These are phyloP conservation scores for Apis mellifera DNA, from an alignment of 1,140 invertebrate species.

Conservation along the genomic window DNA sequence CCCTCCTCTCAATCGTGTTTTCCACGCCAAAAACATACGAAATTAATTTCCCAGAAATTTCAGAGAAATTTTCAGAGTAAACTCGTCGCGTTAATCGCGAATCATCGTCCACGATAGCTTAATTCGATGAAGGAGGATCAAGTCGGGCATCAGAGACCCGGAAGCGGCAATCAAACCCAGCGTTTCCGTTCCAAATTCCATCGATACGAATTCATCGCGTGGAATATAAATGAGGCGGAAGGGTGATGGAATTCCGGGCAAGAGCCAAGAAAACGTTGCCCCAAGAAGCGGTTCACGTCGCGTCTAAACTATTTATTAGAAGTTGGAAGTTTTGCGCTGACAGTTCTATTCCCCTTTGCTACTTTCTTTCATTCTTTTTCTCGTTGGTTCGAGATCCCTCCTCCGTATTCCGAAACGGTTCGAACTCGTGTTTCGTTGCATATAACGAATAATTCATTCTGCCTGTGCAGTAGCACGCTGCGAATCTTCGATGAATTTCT, in stretches of 20 bases:
- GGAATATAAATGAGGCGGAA: constrained; percentile 8
- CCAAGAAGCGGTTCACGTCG: constrained; percentile 14
- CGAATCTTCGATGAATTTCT: constrained; percentile 49
- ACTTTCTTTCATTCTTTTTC: not conserved
- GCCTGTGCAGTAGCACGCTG: constrained; percentile 15
- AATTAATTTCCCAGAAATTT: no score
- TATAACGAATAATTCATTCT: constrained; percentile 35
- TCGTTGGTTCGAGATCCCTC: not conserved
- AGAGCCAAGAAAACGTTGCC: not conserved
- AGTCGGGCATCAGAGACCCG: not conserved
- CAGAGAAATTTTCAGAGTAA: no score
- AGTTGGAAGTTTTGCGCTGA: constrained; percentile 39
- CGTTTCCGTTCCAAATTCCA: not conserved
- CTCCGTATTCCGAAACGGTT: constrained; percentile 30
- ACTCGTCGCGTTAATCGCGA: no score
- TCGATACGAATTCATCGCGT: constrained; percentile 10
- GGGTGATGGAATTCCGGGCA: not conserved
- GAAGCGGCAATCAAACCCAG: not conserved
- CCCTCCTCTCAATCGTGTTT: not conserved
- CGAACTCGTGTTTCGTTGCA: constrained; percentile 5
- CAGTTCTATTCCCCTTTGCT: constrained; percentile 28
- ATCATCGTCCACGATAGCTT: not conserved
- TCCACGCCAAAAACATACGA: no score
- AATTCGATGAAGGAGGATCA: not conserved
- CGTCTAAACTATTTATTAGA: constrained; percentile 44